Conservation (phyloP, 2,113 vertebrate genomes). For the Pipa parva region DNA sequence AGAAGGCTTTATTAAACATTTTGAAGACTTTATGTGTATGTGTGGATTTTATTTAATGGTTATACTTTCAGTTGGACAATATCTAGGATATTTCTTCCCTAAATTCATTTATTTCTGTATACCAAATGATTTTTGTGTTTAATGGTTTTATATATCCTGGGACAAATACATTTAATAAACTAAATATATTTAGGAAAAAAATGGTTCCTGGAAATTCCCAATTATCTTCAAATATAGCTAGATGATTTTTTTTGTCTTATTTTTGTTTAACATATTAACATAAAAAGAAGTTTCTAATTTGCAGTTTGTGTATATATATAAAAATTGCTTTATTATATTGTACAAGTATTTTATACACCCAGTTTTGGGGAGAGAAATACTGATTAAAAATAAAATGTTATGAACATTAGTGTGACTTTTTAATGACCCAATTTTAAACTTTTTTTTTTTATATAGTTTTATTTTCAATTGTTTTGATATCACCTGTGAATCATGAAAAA, state of each 20-base stretch:
- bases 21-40: constrained; percentile 25
- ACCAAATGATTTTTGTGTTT: neutral
- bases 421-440: neutral
- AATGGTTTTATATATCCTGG: neutral
- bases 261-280: neutral
- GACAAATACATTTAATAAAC: neutral
- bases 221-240: too few species aligned
- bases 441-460: too few species aligned
- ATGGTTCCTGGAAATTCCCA: too few species aligned
- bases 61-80: neutral
- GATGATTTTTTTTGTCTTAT: too few species aligned
- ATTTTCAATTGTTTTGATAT: too few species aligned
- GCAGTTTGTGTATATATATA: constrained; percentile 31
- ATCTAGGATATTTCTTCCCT: neutral
- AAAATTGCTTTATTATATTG: constrained; percentile 40
- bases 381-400: constrained; percentile 34
- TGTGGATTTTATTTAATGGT: constrained; percentile 18
- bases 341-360: constrained; percentile 35
- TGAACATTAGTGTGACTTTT: neutral
- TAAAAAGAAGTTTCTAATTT: constrained; percentile 13
- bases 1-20: constrained; percentile 38
- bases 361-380: constrained; percentile 31
- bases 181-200: too few species aligned
- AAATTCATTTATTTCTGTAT: neutral
- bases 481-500: too few species aligned